Percentiles rank a stretch among this genome's conserved stretches.
Conservation (phyloP, 2,113 vertebrate genomes). For the Manacus vitellinus region DNA sequence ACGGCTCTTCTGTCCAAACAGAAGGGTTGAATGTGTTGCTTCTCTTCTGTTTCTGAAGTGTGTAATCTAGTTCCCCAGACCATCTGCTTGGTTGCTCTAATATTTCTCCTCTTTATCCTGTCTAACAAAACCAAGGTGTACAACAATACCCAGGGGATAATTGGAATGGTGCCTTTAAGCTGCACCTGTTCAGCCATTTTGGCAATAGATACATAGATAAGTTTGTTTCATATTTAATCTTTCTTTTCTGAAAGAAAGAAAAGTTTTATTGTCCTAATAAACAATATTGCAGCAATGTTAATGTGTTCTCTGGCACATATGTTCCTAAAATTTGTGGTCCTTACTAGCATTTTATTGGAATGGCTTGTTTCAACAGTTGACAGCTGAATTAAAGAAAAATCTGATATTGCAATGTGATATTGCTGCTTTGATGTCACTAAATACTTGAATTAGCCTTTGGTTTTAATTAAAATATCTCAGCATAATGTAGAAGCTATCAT, state of each 20-base stretch:
- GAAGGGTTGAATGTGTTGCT: conserved; percentile 43
- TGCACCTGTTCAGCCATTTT: neutral
- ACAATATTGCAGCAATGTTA: neutral
- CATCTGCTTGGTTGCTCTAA: conserved; percentile 31
- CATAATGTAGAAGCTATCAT: neutral
- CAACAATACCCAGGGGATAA: neutral
- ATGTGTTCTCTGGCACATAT: neutral
- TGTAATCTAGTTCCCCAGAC: conserved; percentile 58
- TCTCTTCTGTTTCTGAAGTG: conserved; percentile 59
- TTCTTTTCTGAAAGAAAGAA: neutral
- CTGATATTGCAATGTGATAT: neutral
- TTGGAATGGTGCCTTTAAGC: neutral
- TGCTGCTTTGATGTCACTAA: neutral
- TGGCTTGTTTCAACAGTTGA: neutral
- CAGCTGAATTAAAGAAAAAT: neutral
- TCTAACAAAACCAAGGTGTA: conserved; percentile 33
- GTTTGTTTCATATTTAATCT: neutral
- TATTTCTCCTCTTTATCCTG: conserved; percentile 30
- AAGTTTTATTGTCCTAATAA: neutral
- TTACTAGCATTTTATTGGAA: neutral
- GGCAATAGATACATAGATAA: neutral
- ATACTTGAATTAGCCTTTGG: neutral
- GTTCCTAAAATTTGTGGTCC: neutral
- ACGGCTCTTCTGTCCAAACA: conserved; percentile 60
- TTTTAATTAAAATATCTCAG: neutral